Conservation (phyloP, 2,797 vertebrate species). For the Eutrigla gurnardus region DNA sequence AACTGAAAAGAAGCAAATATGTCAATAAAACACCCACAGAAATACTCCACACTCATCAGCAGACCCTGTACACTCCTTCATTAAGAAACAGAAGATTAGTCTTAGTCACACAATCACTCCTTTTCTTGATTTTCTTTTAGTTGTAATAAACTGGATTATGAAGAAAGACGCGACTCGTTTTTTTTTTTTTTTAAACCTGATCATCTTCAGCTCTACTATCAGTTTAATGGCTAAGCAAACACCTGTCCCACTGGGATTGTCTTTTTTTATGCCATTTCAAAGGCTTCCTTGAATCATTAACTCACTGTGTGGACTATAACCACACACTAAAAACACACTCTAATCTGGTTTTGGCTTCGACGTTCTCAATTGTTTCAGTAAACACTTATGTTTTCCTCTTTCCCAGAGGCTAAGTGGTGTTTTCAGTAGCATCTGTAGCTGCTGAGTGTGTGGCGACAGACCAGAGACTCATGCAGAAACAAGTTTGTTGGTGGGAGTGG, state of each 20-base stretch:
- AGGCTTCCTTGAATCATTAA: conserved; percentile 64
- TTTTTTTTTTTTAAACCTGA: neutral
- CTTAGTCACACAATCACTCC: neutral
- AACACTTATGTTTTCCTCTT: conserved; percentile 11
- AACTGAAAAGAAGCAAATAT: conserved; percentile 82
- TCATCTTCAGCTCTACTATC: conserved; percentile 15
- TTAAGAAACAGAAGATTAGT: neutral
- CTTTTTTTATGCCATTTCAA: conserved; percentile 39
- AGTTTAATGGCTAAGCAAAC: conserved; percentile 51
- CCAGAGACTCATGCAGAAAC: conserved; percentile 9
- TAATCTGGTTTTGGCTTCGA: neutral
- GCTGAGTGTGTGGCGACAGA: neutral
- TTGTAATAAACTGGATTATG: neutral
- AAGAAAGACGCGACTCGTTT: neutral
- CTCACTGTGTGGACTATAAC: conserved; percentile 18
- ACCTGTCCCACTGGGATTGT: conserved; percentile 16
- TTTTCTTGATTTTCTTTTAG: neutral
- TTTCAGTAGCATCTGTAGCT: conserved; percentile 23
- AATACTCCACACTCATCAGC: conserved; percentile 1
- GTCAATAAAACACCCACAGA: neutral
- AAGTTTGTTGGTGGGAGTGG: conserved; percentile 6
- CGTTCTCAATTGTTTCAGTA: conserved; percentile 22
- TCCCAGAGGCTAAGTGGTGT: conserved; percentile 11
- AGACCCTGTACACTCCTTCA: neutral
- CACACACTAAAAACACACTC: conserved; percentile 12